A percentile compares a stretch with the other conserved stretches of the same genome.
phyloP scores from a whole-genome alignment of 2,113 vertebrate genomes.

The Pachypanchax playfairii region DNA sequence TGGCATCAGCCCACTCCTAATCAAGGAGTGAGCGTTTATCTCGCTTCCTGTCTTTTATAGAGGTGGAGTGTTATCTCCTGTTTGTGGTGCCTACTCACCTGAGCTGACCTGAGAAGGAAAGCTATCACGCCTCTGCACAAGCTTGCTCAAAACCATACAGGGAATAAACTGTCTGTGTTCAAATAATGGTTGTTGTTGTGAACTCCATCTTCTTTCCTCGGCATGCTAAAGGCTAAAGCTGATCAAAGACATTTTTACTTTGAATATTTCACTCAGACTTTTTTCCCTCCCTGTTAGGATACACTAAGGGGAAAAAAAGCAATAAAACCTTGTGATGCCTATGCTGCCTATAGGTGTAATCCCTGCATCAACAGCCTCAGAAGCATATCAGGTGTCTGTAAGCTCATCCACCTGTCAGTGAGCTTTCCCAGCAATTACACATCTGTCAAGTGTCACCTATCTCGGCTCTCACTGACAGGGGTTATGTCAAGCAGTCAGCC shows the following conservation, averaged over 20 bases:
- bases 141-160: constrained; percentile 19
- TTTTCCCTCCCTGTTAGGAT: constrained; percentile 3
- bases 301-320: constrained; percentile 25
- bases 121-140: constrained; percentile 41
- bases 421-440: constrained; percentile 81
- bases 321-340: constrained; percentile 32
- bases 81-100: constrained; percentile 60
- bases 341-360: constrained; percentile 70
- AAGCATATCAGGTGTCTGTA: constrained; percentile 79
- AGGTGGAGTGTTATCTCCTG: constrained; percentile 60
- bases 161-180: constrained; percentile 24
- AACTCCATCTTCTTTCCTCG: constrained; percentile 36
- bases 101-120: constrained; percentile 65
- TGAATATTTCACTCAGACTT: constrained; percentile 15
- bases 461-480: constrained; percentile 75
- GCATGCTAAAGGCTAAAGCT: constrained; percentile 43
- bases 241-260: constrained; percentile 51
- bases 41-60: constrained; percentile 68
- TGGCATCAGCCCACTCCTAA: constrained; percentile 56
- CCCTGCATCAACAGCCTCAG: constrained; percentile 61
- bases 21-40: constrained; percentile 68
- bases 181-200: too few species aligned
- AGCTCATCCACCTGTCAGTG: constrained; percentile 79
- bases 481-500: constrained; percentile 82
- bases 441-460: constrained; percentile 83